Conservation (phyloP, 2,113 vertebrate genomes). For the Danio rerio region GRCz12tu NC_133181.1:33374501-33375000, state of each 20-base stretch:
- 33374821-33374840: conserved; percentile 74
- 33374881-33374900: conserved; percentile 61
- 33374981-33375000: conserved; percentile 16
- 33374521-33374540: conserved; percentile 66
- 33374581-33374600: conserved; percentile 41
- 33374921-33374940: background rate
- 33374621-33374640: conserved; percentile 80
- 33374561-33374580: conserved; percentile 47
- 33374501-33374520: conserved; percentile 63
- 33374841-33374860: conserved; percentile 62
- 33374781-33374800: conserved; percentile 70
- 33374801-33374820: conserved; percentile 79
- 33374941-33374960: background rate
- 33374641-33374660: conserved; percentile 74
- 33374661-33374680: conserved; percentile 55
- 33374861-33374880: conserved; percentile 18
- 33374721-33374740: conserved; percentile 39
- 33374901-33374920: background rate
- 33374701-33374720: conserved; percentile 34
- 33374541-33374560: conserved; percentile 75
- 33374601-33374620: conserved; percentile 75
- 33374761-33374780: conserved; percentile 75
- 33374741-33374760: conserved; percentile 57
- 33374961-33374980: too few relatives aligned
- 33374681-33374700: conserved; percentile 33